These are phyloP conservation scores for Geothlypis trichas DNA, from an alignment of 2,113 vertebrate genomes.

Conservation along the genomic window DNA sequence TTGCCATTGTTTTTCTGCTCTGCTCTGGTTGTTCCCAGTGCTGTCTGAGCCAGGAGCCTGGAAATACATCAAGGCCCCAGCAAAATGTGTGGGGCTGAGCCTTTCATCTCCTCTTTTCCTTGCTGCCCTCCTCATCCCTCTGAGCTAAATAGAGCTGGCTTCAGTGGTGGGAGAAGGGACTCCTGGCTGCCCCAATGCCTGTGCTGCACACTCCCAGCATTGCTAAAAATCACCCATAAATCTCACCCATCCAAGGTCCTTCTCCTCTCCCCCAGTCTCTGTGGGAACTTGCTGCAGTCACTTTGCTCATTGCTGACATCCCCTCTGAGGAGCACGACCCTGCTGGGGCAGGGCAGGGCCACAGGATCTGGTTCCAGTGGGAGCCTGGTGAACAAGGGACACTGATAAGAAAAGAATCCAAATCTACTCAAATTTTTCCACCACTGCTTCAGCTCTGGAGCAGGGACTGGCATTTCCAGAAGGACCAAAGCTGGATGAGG, in stretches of 20 bases:
- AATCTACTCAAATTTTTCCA: not conserved
- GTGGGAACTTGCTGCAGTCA: not conserved
- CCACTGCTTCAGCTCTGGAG: not conserved
- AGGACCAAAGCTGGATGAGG: not conserved
- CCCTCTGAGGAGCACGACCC: not conserved
- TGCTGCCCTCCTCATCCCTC: not conserved
- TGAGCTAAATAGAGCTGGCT: not conserved
- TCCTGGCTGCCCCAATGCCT: not conserved
- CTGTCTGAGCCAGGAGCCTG: not conserved
- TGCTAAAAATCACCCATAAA: not conserved
- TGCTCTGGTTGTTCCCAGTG: accelerated
- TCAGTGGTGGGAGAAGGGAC: not conserved
- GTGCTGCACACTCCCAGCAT: accelerated
- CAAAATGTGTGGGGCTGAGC: not conserved
- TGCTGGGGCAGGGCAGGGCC: not conserved
- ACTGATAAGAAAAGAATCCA: not conserved
- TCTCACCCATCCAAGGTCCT: not conserved
- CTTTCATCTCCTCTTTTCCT: not conserved
- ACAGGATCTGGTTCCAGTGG: not conserved
- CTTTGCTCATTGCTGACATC: not conserved
- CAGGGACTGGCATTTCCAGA: not conserved
- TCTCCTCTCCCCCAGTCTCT: not conserved
- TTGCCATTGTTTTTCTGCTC: not conserved
- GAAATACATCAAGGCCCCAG: not conserved
- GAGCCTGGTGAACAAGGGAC: not conserved